Conservation (phyloP, 2,113 vertebrate species). For the Psilopsiagon aymara region DNA sequence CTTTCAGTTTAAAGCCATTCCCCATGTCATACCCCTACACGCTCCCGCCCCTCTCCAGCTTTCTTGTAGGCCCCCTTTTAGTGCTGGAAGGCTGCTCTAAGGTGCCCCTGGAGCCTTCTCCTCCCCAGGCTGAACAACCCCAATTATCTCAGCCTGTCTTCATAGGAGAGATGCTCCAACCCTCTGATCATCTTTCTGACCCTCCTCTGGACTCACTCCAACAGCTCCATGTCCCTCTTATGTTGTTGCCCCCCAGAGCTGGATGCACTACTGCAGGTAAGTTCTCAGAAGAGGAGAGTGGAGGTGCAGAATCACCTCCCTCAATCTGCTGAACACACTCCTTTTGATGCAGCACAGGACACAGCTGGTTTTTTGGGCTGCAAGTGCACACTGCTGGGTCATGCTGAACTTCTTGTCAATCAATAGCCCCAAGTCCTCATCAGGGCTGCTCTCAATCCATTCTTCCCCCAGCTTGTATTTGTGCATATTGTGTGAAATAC, state of each 20-base stretch:
- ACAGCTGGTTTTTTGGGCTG: background rate
- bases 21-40: background rate
- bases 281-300: background rate
- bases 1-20: background rate
- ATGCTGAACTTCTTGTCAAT: background rate
- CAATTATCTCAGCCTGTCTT: background rate
- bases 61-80: background rate
- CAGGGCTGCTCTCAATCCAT: background rate
- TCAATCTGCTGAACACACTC: background rate
- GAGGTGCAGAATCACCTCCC: background rate
- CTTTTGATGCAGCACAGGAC: background rate
- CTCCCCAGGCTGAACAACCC: background rate
- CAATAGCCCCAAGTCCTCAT: background rate
- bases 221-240: background rate
- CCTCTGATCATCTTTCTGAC: background rate
- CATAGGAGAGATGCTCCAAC: background rate
- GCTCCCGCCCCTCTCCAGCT: background rate
- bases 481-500: background rate
- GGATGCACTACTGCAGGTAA: background rate
- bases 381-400: background rate
- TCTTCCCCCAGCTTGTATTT: background rate
- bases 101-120: background rate
- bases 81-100: background rate
- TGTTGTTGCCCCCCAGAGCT: background rate
- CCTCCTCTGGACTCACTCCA: background rate